These are phyloP conservation scores for Suncus etruscus DNA, from an alignment of 2,113 vertebrate genomes.

Conservation along the genomic window DNA sequence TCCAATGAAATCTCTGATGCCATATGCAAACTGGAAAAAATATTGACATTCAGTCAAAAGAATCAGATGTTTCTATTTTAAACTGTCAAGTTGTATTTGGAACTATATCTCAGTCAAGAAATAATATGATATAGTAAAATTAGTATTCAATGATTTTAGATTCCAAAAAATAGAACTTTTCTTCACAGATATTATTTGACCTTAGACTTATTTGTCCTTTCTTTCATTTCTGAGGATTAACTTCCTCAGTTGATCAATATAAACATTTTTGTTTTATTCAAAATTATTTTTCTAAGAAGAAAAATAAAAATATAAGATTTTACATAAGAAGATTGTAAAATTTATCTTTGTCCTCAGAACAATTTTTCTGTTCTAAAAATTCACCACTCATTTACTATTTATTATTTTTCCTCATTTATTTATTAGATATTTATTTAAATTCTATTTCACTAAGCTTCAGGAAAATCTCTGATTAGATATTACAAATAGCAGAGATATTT, in stretches of 20 bases:
- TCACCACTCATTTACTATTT: not conserved
- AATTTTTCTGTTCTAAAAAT: not conserved
- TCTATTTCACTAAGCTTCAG: not conserved
- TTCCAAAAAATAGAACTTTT: not conserved
- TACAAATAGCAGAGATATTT: not conserved
- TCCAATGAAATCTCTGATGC: not conserved
- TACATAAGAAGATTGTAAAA: not conserved
- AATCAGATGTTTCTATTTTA: not conserved
- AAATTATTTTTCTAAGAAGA: not conserved
- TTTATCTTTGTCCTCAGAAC: not conserved
- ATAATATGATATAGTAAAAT: not conserved
- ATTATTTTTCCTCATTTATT: not conserved
- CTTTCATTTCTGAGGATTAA: not conserved
- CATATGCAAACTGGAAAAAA: conserved; percentile 5
- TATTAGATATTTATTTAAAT: not conserved
- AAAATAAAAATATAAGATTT: not conserved
- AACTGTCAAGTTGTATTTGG: not conserved
- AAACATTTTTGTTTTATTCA: not conserved
- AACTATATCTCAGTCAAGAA: conserved; percentile 21
- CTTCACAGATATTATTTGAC: not conserved
- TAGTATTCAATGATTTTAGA: not conserved
- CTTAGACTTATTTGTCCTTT: not conserved
- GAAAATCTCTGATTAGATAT: not conserved
- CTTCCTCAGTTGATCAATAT: not conserved
- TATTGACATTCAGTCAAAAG: not conserved